Percentiles rank a stretch among this genome's conserved stretches.
phyloP scores from a whole-genome alignment of 35 echinoderm and acorn worm species.

The Apostichopus californicus region DNA sequence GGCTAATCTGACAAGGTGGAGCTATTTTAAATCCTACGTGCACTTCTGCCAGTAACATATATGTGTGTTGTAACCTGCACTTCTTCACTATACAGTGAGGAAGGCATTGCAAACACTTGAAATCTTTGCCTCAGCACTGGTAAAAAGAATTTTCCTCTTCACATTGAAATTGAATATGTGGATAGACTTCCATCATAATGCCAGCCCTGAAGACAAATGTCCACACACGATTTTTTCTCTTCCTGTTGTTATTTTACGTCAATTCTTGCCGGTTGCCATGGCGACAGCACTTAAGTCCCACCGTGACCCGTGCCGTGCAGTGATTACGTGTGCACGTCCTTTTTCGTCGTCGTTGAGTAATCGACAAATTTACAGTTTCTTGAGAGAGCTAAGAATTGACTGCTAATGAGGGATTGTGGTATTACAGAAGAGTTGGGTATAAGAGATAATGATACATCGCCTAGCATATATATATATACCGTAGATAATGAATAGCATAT shows the following conservation, averaged over 20 bases:
- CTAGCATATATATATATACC: too few species aligned
- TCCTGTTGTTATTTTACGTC: conserved; percentile 38
- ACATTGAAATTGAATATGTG: background rate
- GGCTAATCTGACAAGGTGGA: too few species aligned
- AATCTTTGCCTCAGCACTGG: too few species aligned
- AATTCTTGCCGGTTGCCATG: conserved; percentile 15
- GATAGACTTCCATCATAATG: background rate
- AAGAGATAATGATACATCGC: background rate
- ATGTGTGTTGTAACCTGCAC: too few species aligned
- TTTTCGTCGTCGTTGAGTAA: background rate
- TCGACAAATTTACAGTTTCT: background rate
- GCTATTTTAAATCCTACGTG: too few species aligned
- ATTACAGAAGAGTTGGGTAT: background rate
- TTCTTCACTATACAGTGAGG: too few species aligned
- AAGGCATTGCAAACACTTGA: too few species aligned
- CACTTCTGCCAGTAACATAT: too few species aligned
- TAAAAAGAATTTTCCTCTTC: background rate
- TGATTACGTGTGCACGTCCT: conserved; percentile 28
- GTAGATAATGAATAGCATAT: too few species aligned
- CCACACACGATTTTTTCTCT: conserved; percentile 6
- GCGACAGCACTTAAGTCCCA: background rate
- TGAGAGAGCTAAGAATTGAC: background rate
- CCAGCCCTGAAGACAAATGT: conserved; percentile 13
- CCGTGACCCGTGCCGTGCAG: conserved; percentile 14
- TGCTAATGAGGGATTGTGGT: conserved; percentile 24